These are phyloP conservation scores for Trichomalopsis sarcophagae DNA, from an alignment of 1,140 invertebrate species.

Conservation along the genomic window DNA sequence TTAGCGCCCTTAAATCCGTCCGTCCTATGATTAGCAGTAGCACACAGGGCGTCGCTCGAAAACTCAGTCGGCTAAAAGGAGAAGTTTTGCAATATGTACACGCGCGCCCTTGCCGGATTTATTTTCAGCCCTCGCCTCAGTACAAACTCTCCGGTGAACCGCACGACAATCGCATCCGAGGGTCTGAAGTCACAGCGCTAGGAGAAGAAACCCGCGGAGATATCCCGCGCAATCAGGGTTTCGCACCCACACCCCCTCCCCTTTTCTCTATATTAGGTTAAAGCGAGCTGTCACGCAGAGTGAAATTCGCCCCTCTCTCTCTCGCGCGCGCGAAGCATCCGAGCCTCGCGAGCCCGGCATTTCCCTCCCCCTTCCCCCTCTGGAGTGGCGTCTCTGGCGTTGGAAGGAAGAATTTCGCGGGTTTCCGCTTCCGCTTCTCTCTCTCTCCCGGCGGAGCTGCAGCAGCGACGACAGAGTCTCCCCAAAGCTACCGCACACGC, in stretches of 20 bases:
- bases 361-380: neutral
- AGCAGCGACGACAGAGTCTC: neutral
- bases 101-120: too few relatives aligned
- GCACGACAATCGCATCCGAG: too few relatives aligned
- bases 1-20: too few relatives aligned
- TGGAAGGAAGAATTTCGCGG: neutral
- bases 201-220: neutral
- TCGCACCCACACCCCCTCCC: neutral
- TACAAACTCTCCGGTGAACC: too few relatives aligned
- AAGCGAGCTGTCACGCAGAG: neutral
- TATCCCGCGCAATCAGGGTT: neutral
- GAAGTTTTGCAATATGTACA: too few relatives aligned
- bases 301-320: neutral
- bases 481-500: neutral
- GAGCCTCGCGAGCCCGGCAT: neutral
- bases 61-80: too few relatives aligned
- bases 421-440: neutral
- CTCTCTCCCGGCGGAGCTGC: too few relatives aligned
- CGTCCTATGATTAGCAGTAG: too few relatives aligned
- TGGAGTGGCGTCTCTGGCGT: neutral
- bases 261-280: neutral
- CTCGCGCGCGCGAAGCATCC: too few relatives aligned
- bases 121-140: too few relatives aligned
- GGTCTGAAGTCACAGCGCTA: too few relatives aligned
- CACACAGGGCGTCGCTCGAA: too few relatives aligned